These are phyloP conservation scores for Myanophis thanlyinensis DNA, from an alignment of 2,113 vertebrate genomes.

Conservation along the genomic window DNA sequence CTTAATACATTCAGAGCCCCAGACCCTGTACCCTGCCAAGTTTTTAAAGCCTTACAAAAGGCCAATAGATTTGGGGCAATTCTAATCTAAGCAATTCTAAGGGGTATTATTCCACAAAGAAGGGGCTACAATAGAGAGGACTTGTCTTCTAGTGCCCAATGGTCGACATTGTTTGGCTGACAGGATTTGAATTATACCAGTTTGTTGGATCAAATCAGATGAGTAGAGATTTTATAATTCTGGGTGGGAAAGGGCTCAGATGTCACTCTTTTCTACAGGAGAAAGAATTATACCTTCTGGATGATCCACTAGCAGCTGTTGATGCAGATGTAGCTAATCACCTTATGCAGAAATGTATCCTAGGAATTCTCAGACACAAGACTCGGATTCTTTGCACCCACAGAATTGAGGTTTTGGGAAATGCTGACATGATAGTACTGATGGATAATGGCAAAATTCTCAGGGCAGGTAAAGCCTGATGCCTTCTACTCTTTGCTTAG, in stretches of 20 bases:
- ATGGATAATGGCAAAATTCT: conserved; percentile 85
- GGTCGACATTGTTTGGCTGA: not conserved
- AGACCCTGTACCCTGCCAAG: too few relatives aligned
- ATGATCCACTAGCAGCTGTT: conserved; percentile 94
- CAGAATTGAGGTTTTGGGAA: conserved; percentile 84
- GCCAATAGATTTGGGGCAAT: not conserved
- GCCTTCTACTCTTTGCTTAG: conserved; percentile 12
- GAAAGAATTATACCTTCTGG: conserved; percentile 92
- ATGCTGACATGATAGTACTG: conserved; percentile 82
- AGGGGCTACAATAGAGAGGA: not conserved
- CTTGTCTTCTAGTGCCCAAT: not conserved
- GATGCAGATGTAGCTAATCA: conserved; percentile 89
- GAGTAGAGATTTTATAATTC: not conserved
- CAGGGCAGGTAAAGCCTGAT: conserved; percentile 73
- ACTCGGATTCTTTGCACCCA: conserved; percentile 96
- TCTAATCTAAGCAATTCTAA: too few relatives aligned
- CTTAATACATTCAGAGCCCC: not conserved
- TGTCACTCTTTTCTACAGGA: conserved; percentile 70
- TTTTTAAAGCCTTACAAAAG: not conserved
- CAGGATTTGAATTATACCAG: not conserved
- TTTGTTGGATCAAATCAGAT: not conserved
- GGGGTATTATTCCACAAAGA: not conserved
- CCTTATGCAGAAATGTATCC: conserved; percentile 88
- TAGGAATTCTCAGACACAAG: conserved; percentile 81
- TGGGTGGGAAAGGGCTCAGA: not conserved